Base-by-base conservation (phyloP, 1,140 invertebrate species). In the Trichoplusia ni region DNA sequence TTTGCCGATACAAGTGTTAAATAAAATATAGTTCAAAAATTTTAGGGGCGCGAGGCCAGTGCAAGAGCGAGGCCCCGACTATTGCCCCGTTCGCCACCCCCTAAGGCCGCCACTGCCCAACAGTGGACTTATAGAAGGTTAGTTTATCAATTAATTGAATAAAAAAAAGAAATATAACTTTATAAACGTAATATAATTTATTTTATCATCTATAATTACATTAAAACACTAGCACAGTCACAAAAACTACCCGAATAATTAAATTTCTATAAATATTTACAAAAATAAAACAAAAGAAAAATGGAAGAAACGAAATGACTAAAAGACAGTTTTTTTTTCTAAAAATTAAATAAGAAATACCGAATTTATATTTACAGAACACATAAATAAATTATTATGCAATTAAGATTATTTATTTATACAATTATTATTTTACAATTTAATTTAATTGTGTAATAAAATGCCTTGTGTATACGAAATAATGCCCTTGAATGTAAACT, bases 171-270 rank as follows among this genome's bases (percentile, higher is more conserved):
- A n/a, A n/a, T n/a, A 60, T 63, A 58, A 66, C 70, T 64, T 74
- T 38, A 47, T 63, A 79, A 79, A 73, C 70, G 67, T 75, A 72
- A 77, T 79, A 79, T 79, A 76, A 69, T 79, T 76, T 73, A 73
- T 71, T 72, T 29, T 71, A 67, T 69, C 63, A 67, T 58, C 51
- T 54, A 54, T 54, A n/a, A n/a, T n/a, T n/a, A 69, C 68, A 76
- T 29, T 69, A 73, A 73, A 42, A 25, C 64, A 66, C 73, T 81
- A 77, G 63, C 69, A 73, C 79, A 81, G 79, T 75, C 73, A 53
- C 58, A 31, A 60, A 71, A 76, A 73, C 71, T 71, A 73, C 59
- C 51, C 51, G 25, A 62, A 66, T 56, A 56, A 67, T 67, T 67
- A 42, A 42, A 29, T 42, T 58, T 42, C 4, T 29, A 42, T 58